phyloP scores from a whole-genome alignment of 2,888 invertebrate species.

The Mythimna pallens region DNA sequence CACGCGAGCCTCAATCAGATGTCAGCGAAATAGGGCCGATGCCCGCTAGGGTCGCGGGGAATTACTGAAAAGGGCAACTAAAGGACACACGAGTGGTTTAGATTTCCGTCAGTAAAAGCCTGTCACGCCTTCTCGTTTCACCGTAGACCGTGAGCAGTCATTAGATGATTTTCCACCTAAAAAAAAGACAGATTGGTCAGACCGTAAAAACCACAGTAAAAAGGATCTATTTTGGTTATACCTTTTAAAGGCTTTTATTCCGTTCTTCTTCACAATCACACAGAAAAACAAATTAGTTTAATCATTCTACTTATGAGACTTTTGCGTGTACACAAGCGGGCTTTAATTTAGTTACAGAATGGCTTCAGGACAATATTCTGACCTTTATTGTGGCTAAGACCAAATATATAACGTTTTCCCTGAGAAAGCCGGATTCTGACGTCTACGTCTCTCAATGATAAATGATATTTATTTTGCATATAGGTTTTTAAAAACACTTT shows the following conservation, averaged over 20 bases:
- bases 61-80: no score
- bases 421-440: background rate
- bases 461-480: no score
- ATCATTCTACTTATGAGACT: no score
- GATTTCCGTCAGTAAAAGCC: no score
- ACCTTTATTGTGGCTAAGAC: background rate
- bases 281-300: background rate
- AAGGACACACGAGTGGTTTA: no score
- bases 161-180: no score
- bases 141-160: no score
- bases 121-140: no score
- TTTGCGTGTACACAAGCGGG: background rate
- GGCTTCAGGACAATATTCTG: background rate
- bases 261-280: background rate
- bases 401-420: background rate
- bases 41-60: no score
- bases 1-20: no score
- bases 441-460: background rate
- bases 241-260: background rate
- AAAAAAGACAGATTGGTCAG: background rate
- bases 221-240: background rate
- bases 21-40: no score
- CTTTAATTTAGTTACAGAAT: background rate
- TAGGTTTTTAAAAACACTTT: no score
- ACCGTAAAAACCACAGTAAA: background rate